Conservation (phyloP, 2,113 vertebrate genomes). For the Microcebus ravelobensis region DNA sequence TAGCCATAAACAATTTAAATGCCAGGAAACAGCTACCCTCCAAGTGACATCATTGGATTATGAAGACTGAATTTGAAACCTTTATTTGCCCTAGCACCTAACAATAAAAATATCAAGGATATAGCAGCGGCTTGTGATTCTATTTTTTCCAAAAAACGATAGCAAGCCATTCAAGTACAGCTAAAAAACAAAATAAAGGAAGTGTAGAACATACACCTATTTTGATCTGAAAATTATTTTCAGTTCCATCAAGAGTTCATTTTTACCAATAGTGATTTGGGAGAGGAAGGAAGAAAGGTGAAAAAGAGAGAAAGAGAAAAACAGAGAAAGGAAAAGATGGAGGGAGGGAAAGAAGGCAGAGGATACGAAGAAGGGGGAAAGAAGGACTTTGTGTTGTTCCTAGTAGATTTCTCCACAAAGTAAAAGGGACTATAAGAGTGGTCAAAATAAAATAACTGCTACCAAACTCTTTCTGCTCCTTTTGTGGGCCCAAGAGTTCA, state of each 20-base stretch:
- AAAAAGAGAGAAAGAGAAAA: not conserved
- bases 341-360: too few species aligned
- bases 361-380: not conserved
- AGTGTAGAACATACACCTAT: not conserved
- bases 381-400: not conserved
- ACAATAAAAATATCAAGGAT: not conserved
- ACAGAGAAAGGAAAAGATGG: not conserved
- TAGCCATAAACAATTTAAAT: not conserved
- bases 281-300: not conserved
- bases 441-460: not conserved
- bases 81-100: not conserved
- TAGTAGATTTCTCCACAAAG: not conserved
- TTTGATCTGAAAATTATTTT: constrained; percentile 16
- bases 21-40: not conserved
- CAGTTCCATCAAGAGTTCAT: not conserved
- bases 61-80: not conserved
- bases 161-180: not conserved
- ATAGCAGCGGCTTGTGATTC: not conserved
- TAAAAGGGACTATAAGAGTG: not conserved
- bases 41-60: not conserved
- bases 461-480: not conserved
- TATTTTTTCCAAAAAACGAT: not conserved
- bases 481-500: not conserved
- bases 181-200: not conserved
- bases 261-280: not conserved